Percentiles rank a stretch among this genome's conserved stretches.
Evolutionary conservation across 2,797 vertebrate genomes (phyloP).

Genomic region (Caiman crocodilus): DNA sequence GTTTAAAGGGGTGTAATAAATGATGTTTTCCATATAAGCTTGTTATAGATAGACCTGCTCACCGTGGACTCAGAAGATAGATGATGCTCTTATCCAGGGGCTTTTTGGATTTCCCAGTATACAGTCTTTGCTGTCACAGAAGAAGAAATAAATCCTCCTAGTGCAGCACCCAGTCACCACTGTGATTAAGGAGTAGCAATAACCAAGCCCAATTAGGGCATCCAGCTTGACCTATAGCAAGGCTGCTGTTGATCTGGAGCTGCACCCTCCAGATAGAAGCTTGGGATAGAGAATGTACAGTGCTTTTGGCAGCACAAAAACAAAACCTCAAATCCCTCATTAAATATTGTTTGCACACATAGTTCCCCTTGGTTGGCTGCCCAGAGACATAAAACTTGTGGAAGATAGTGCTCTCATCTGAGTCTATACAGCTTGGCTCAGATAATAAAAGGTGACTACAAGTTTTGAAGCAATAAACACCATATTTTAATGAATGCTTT

Average conservation of each 20-base stretch:
- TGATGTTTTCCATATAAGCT: no score
- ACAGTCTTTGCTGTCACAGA: background rate
- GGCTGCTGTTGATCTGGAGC: background rate
- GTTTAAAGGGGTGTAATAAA: background rate
- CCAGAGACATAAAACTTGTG: constrained; percentile 23
- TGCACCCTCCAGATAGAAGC: background rate
- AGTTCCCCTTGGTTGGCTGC: constrained; percentile 2
- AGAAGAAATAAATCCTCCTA: background rate
- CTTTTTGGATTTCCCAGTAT: background rate
- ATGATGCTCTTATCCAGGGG: background rate
- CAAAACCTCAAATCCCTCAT: background rate
- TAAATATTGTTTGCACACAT: constrained; percentile 45
- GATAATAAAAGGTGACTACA: constrained; percentile 41
- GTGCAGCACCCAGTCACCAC: background rate
- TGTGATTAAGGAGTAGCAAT: background rate
- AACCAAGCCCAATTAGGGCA: background rate
- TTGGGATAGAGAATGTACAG: background rate
- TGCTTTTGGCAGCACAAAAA: constrained; percentile 40
- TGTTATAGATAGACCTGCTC: background rate
- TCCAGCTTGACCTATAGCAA: background rate
- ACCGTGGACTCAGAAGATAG: background rate
- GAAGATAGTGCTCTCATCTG: constrained; percentile 11
- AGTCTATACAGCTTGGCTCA: constrained; percentile 38
- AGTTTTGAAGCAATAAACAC: constrained; percentile 25
- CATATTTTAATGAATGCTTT: constrained; percentile 50